Evolutionary conservation across 2,113 vertebrate species (phyloP), one percentile per base, ranked within the genome.

Genomic region (Bubo scandiacus): DNA sequence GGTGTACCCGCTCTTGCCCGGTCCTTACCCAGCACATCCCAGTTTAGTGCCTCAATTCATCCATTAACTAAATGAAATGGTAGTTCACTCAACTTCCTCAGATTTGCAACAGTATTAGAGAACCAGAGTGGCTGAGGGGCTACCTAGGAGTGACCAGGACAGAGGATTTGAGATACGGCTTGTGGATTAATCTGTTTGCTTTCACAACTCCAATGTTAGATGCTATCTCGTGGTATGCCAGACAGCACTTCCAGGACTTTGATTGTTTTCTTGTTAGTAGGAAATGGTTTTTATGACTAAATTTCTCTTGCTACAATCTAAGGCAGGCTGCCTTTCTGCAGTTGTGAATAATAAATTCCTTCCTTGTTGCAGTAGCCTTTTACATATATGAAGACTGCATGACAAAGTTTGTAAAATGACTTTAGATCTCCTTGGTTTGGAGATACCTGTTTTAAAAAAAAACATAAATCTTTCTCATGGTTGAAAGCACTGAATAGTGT

Each of bases 71-170:
- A 97, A 86, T 99, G 98, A 92, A 97, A 96, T 4, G 98, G 98
- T 70, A 99, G 90, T 93, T 99, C 98, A 47, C 97, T 97, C 30
- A 99, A 88, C 96, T 99, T 99, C 90, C 98, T 97, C 74, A 96
- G 36, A 38, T 99, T 99, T 49, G 98, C 97, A 36, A 97, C 86
- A 7, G 96, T 93, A 22, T 97, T 96, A 23, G 98, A 96, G 88
- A 99, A 98, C 98, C 98, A 99, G 85, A 99, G 94, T 1, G 98
- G 98, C 97, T 99, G 99, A 32, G 98, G 92, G 3, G 98, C 93
- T 47, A 98, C 98, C 99, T 99, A 68, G 23, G 17, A 26, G 59
- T 68, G 38, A 16, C 38, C 22, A 58, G 54, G 68, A 70, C 14
- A 22, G 75, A 13, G 65, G 75, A 7, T 32, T 57, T 57, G 75